These are phyloP conservation scores for Haemorhous mexicanus DNA, from an alignment of 2,113 vertebrate species.

Conservation along the genomic window DNA sequence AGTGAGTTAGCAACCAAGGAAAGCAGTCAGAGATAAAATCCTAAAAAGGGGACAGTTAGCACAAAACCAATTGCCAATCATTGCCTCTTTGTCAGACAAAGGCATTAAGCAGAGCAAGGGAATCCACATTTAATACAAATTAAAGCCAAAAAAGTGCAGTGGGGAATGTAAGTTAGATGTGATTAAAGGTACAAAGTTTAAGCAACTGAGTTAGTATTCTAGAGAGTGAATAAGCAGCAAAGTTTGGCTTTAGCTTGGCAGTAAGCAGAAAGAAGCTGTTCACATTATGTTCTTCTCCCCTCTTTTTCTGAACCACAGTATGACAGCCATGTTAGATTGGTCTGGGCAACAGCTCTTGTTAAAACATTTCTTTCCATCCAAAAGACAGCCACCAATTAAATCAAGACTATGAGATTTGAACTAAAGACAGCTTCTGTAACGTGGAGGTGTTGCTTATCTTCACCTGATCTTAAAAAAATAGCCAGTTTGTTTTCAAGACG, in stretches of 20 bases:
- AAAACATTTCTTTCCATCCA: neutral
- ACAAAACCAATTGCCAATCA: neutral
- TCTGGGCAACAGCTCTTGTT: neutral
- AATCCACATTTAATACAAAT: neutral
- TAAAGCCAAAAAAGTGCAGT: neutral
- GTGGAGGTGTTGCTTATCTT: neutral
- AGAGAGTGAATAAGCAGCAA: neutral
- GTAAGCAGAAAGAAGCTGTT: neutral
- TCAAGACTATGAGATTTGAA: neutral
- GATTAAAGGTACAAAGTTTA: neutral
- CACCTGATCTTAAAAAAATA: neutral
- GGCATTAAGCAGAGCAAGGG: neutral
- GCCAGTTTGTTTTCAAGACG: too few relatives aligned
- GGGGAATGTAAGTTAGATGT: neutral
- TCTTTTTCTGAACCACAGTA: neutral
- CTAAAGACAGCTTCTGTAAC: neutral
- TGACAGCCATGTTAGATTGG: neutral
- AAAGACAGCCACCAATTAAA: neutral
- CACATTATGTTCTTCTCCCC: neutral
- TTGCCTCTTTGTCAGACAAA: neutral
- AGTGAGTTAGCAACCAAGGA: neutral
- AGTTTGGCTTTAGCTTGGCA: neutral
- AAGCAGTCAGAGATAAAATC: neutral
- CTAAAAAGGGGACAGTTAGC: neutral
- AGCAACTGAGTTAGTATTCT: neutral